These are phyloP conservation scores for Philotrypesis tridentata DNA, from an alignment of 1,140 invertebrate species.

Conservation along the genomic window DNA sequence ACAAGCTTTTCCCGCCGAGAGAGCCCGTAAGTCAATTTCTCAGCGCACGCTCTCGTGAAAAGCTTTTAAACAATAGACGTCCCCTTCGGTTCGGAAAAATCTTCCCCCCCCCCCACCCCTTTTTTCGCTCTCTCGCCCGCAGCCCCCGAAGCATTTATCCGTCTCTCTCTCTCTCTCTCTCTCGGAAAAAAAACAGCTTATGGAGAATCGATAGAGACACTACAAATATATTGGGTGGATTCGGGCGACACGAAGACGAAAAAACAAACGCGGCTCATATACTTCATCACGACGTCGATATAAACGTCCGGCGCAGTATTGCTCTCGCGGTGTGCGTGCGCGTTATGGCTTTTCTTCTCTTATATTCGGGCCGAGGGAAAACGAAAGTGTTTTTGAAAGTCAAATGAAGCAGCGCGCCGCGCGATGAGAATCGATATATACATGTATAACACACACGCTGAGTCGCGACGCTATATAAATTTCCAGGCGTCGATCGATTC, in stretches of 20 bases:
- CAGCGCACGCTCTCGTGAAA: background rate
- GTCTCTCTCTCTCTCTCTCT: too few species aligned
- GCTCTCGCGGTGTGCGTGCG: too few species aligned
- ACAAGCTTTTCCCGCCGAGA: background rate
- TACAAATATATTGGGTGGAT: too few species aligned
- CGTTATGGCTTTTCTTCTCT: too few species aligned
- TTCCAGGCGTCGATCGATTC: background rate
- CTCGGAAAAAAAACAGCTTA: background rate
- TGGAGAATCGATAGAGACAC: background rate
- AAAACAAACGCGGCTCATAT: background rate
- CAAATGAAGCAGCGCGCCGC: too few species aligned
- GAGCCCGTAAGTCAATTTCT: background rate
- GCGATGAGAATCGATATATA: background rate
- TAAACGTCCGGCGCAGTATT: background rate
- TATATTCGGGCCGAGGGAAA: background rate
- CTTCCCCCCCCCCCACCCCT: too few species aligned
- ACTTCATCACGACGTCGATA: background rate
- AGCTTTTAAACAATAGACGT: background rate
- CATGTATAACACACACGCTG: too few species aligned
- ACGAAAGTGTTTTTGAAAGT: slow-evolving; percentile 32
- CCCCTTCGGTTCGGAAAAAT: background rate
- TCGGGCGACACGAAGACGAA: background rate
- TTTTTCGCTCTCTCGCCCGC: too few species aligned
- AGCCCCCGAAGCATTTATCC: too few species aligned
- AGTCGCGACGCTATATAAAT: slow-evolving; percentile 13